Evolutionary conservation across 1,140 invertebrate species (phyloP).

Genomic region (Drosophila rhopaloa): DNA sequence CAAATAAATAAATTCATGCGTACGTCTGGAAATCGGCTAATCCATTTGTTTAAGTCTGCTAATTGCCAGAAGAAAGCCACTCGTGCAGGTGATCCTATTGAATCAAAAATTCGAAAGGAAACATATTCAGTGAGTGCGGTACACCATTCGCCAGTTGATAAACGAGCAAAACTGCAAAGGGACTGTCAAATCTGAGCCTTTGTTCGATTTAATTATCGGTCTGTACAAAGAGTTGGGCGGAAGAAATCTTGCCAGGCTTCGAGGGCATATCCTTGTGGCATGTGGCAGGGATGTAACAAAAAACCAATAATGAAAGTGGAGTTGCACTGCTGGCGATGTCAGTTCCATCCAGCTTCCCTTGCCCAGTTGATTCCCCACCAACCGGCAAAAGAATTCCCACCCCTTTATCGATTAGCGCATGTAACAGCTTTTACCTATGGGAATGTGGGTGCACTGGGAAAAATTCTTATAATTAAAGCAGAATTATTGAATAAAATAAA

Average conservation of each 20-base stretch:
- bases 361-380: constrained; percentile 3
- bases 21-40: constrained; percentile 9
- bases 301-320: constrained; percentile 54
- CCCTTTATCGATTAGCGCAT: constrained; percentile 70
- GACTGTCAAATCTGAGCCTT: constrained; percentile 44
- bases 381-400: constrained; percentile 6
- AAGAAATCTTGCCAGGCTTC: constrained; percentile 18
- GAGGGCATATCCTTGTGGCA: constrained; percentile 36
- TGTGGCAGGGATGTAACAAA: constrained; percentile 49
- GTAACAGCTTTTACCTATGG: constrained; percentile 55
- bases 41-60: constrained; percentile 41
- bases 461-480: no score
- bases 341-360: constrained; percentile 22
- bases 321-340: constrained; percentile 44
- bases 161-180: constrained; percentile 32
- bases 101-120: not conserved
- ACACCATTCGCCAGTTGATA: constrained; percentile 27
- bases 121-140: constrained; percentile 1
- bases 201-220: constrained; percentile 55
- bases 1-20: constrained; percentile 22
- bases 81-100: not conserved
- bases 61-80: constrained; percentile 1
- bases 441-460: constrained; percentile 17
- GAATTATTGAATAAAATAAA: no score
- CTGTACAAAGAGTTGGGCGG: constrained; percentile 37